These are phyloP conservation scores for Oreochromis grahami DNA, from an alignment of 2,797 vertebrate genomes.

Conservation along the genomic window DNA sequence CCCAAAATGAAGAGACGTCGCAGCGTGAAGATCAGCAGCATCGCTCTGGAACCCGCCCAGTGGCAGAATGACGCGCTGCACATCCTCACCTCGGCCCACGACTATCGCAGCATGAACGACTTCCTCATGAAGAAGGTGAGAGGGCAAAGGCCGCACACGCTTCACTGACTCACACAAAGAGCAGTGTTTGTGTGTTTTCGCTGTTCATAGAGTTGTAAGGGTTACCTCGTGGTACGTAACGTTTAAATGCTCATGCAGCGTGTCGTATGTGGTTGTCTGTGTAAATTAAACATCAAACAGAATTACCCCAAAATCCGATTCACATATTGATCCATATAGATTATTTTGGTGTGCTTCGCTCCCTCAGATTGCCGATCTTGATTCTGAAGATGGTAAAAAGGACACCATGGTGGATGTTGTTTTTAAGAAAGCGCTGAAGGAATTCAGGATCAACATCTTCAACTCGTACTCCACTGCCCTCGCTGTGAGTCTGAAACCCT, in stretches of 20 bases:
- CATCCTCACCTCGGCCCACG: constrained; percentile 86
- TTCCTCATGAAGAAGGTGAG: constrained; percentile 96
- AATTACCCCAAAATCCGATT: neutral
- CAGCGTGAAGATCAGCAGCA: constrained; percentile 89
- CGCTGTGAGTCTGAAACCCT: constrained; percentile 77
- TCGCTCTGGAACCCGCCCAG: constrained; percentile 83
- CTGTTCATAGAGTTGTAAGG: neutral
- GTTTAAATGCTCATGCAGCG: neutral
- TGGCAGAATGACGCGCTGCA: constrained; percentile 92
- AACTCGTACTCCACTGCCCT: constrained; percentile 93
- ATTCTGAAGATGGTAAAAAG: constrained; percentile 91
- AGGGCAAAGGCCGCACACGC: neutral
- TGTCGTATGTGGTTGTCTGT: neutral
- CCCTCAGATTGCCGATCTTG: constrained; percentile 88
- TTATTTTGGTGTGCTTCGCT: neutral
- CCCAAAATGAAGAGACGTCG: constrained; percentile 87
- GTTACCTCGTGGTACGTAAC: neutral
- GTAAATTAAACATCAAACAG: neutral
- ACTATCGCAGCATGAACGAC: constrained; percentile 96
- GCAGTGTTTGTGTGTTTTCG: neutral
- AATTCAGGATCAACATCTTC: constrained; percentile 97
- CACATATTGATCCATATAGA: neutral
- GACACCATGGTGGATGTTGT: constrained; percentile 94
- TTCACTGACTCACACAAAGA: neutral
- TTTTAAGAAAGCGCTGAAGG: constrained; percentile 95